Evolutionary conservation across 35 echinoderm and acorn worm genomes (phyloP), one percentile per base, ranked within the genome.

Genomic region (Acanthaster planci): DNA sequence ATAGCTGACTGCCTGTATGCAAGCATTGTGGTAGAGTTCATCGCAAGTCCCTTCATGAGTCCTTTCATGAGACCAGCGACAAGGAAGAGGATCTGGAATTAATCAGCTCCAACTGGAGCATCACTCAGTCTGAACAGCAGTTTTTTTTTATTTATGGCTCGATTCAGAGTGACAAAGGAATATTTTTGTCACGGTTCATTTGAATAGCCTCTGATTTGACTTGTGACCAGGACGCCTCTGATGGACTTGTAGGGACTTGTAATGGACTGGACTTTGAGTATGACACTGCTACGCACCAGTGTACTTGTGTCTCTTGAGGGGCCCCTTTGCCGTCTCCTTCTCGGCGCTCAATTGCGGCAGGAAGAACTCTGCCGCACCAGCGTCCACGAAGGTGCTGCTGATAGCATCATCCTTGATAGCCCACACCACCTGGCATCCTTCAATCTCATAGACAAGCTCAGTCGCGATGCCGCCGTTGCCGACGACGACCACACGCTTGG

Each of bases 391-490:
- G 0, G 96, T 92, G 84, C 82, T 91, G 30, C 85, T 90, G 42
- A 99, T 99, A 26, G 92, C 91, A 2, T 80, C 56, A 84, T 99
- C 92, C 51, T 94, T 94, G 12, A 99, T 89, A 2, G 92, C 96
- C 96, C 96, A 99, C 0, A 94, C 58, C 19, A 99, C 96, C 38
- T 93, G 80, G 67, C 96, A 94, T 23, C 87, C 92, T 77, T 92
- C 92, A 35, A 99, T 92, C 77, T 99, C 96, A 37, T 99, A 92
- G 0, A 85, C 96, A 40, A 99, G 86, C 76, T 99, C 96, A 7
- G 96, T 92, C 21, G 96, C 96, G 29, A 99, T 99, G n/a, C 96
- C 96, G 15, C 96, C 96, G 55, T 99, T 99, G 21, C 96, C 96
- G 31, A 99, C 84, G 16, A 99, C 76, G 1, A 87, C 68, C 16